These are phyloP conservation scores for Tokudaia tokunoshimensis DNA, from an alignment of 2,797 vertebrate species.

Conservation along the genomic window DNA sequence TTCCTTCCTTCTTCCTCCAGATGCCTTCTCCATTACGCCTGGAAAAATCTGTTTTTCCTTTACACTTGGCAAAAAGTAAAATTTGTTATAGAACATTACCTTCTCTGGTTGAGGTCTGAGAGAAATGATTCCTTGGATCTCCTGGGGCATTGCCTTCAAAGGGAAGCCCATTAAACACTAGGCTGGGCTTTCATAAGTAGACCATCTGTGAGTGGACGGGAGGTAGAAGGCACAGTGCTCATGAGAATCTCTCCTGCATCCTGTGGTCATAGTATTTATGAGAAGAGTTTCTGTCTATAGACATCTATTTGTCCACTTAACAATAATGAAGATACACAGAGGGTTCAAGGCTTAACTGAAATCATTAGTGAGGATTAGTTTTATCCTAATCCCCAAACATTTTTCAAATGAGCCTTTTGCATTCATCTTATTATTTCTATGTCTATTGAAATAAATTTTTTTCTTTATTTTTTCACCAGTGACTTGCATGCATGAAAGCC, in stretches of 20 bases:
- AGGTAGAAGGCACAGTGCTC: not conserved
- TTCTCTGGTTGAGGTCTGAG: not conserved
- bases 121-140: not conserved
- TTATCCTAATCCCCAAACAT: conserved; percentile 29
- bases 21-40: not conserved
- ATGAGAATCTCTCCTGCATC: not conserved
- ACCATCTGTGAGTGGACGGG: not conserved
- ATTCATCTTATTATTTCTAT: conserved; percentile 38
- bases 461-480: not conserved
- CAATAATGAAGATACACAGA: conserved; percentile 5
- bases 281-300: not conserved
- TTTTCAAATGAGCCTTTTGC: conserved; percentile 16
- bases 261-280: not conserved
- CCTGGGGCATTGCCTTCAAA: not conserved
- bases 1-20: not conserved
- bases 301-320: not conserved
- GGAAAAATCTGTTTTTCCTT: conserved; percentile 13
- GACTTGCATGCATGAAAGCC: not conserved
- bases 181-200: not conserved
- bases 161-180: not conserved
- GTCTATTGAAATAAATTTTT: conserved; percentile 7
- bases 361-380: conserved; percentile 24
- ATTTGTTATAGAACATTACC: not conserved
- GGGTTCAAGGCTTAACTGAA: conserved; percentile 20
- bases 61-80: conserved; percentile 6